A percentile compares a stretch with the other conserved stretches of the same genome.
Conservation (phyloP, 2,113 vertebrate species). For the Oplegnathus fasciatus region DNA sequence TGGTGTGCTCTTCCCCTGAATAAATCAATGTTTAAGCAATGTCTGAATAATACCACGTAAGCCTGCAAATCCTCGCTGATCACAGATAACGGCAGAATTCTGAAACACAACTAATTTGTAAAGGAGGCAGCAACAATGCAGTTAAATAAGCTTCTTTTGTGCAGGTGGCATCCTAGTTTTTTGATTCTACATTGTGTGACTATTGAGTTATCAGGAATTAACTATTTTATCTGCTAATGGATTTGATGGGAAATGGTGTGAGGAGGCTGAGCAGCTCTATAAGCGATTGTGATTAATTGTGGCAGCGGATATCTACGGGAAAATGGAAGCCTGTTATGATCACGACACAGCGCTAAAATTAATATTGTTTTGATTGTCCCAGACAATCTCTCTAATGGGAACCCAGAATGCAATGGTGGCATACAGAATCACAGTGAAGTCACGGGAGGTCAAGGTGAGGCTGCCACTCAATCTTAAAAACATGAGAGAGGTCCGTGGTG, state of each 20-base stretch:
- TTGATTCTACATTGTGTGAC: neutral
- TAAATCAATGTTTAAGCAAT: slow-evolving; percentile 44
- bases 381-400: slow-evolving; percentile 34
- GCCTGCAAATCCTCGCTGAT: slow-evolving; percentile 46
- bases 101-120: slow-evolving; percentile 24
- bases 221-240: slow-evolving; percentile 27
- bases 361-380: slow-evolving; percentile 43
- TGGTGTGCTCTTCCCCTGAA: slow-evolving; percentile 1
- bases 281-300: slow-evolving; percentile 43
- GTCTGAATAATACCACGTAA: slow-evolving; percentile 42
- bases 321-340: slow-evolving; percentile 26
- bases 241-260: slow-evolving; percentile 10
- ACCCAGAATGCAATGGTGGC: slow-evolving; percentile 26
- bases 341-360: slow-evolving; percentile 5
- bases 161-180: neutral
- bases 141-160: slow-evolving; percentile 1
- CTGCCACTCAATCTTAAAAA: slow-evolving; percentile 73
- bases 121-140: neutral
- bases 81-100: slow-evolving; percentile 24
- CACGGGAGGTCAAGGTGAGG: slow-evolving; percentile 72
- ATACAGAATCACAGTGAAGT: slow-evolving; percentile 54
- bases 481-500: slow-evolving; percentile 57
- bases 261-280: slow-evolving; percentile 12
- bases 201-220: slow-evolving; percentile 7
- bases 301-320: slow-evolving; percentile 28